Conservation (phyloP, 2,113 vertebrate species). For the Chaetorhynchus papuensis region DNA sequence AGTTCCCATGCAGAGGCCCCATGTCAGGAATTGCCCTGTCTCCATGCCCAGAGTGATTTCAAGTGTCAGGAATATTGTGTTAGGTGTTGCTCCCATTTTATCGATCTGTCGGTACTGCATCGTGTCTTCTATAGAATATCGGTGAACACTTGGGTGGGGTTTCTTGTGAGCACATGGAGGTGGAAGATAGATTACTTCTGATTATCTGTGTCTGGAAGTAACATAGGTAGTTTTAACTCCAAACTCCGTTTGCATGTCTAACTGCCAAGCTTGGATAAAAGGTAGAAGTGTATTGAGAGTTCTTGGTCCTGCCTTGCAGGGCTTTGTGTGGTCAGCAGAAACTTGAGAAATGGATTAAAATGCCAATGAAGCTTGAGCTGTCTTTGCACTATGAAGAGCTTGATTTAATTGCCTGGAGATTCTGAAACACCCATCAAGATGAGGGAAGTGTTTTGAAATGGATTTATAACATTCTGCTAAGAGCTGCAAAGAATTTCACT, state of each 20-base stretch:
- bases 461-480: neutral
- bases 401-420: neutral
- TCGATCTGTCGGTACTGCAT: neutral
- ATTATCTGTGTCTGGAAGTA: neutral
- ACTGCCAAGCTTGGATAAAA: neutral
- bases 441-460: neutral
- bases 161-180: neutral
- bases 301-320: neutral
- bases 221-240: neutral
- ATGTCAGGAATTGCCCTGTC: neutral
- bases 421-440: neutral
- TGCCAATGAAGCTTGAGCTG: neutral
- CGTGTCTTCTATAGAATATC: accelerated
- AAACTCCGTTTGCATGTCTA: neutral
- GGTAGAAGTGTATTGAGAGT: neutral
- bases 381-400: neutral
- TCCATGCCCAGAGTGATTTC: neutral
- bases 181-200: neutral
- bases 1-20: neutral
- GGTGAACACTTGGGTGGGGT: neutral
- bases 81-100: neutral
- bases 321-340: neutral
- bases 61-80: neutral
- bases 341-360: neutral
- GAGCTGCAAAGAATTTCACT: neutral